Percentiles rank a stretch among this genome's conserved stretches.
Conservation (phyloP, 2,797 vertebrate species). For the Okamejei kenojei region DNA sequence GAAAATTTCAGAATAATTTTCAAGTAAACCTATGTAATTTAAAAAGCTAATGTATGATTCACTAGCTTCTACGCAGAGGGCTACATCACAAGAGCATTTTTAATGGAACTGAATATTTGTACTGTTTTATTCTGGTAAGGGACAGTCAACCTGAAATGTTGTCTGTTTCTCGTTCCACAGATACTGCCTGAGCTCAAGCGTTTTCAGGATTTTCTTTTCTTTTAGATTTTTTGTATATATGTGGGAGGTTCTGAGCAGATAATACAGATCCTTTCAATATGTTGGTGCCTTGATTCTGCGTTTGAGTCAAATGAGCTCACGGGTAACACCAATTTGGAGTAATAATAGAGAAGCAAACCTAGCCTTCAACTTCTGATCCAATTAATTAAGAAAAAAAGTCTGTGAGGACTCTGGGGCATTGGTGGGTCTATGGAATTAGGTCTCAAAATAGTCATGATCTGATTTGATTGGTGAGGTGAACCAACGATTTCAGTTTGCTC, state of each 20-base stretch:
- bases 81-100: background rate
- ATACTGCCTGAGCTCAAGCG: no score
- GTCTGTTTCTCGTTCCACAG: no score
- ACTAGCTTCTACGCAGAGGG: background rate
- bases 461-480: no score
- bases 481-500: no score
- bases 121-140: no score
- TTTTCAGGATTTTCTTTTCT: no score
- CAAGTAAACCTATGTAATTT: constrained; percentile 30
- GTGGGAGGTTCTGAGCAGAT: background rate
- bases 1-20: constrained; percentile 27
- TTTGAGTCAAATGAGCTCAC: background rate
- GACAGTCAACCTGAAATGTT: no score
- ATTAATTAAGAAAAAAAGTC: background rate
- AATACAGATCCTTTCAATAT: background rate
- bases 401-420: no score
- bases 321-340: background rate
- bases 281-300: background rate
- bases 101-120: background rate
- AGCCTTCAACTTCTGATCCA: background rate
- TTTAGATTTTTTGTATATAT: background rate
- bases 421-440: no score
- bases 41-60: constrained; percentile 13
- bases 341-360: constrained; percentile 2
- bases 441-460: no score